Evolutionary conservation across 2,797 vertebrate genomes (phyloP), one percentile per base, ranked within the genome.

Genomic region (Amphiprion clarkii): DNA sequence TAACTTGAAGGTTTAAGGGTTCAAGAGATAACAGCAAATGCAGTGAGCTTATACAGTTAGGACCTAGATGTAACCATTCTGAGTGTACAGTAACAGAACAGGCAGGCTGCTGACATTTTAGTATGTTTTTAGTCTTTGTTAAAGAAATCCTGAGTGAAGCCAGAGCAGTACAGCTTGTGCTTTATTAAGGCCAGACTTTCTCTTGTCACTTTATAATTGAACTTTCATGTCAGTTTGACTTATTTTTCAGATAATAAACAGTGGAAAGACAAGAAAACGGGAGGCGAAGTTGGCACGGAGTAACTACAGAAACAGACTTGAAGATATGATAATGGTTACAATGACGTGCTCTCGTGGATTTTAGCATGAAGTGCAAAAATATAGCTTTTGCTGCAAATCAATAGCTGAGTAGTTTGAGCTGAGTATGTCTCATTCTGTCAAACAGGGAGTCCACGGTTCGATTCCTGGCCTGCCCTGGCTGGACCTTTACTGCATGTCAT

Each of bases 31-130:
- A 49, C 62, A 52, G 48, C 23, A 52, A 71, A 60, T 40, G 51
- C 61, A 52, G 25, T 27, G 3, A 67, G 23, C 12, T 21, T 31
- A 5, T 19, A 36, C 52, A 68, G 64, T 56, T 59, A 66, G 42
- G 29, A 54, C 31, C 29, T 3, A 29, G 63, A 57, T 19, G 0
- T 12, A 65, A 57, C 16, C 3, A 0, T 12, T 31, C 53, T 33
- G 6, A 56, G 25, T n/a, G n/a, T 40, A 25, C 54, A 59, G 60
- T 46, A 55, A 58, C 17, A 62, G 63, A 71, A 58, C 33, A 51
- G 65, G 49, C 69, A 58, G 56, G 55, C 31, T 66, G 61, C 33
- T 59, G 79, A 73, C 46, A 53, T 71, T 72, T 81, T 10, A 56
- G 19, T 44, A 48, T 40, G 63, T 75, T 73, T 67, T 23, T 31